Conservation (phyloP, 1,140 invertebrate species). For the Megathymus violae region DNA sequence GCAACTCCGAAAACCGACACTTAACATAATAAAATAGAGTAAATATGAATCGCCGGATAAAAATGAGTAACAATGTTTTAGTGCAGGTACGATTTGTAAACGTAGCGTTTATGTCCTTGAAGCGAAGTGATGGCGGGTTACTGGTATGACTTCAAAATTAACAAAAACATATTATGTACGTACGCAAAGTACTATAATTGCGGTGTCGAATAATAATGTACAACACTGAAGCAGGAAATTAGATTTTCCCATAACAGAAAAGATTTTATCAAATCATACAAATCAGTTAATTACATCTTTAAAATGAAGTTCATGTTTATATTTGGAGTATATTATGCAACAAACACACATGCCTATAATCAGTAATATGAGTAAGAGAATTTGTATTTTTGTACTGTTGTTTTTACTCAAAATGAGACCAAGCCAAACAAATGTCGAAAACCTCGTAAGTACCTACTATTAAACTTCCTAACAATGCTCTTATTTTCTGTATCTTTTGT, state of each 20-base stretch:
- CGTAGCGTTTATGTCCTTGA: no score
- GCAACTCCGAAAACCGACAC: no score
- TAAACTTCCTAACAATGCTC: slow-evolving; percentile 16
- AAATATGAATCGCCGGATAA: no score
- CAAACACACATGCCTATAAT: neutral
- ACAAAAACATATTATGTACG: no score
- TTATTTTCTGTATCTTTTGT: slow-evolving; percentile 29
- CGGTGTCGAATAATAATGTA: slow-evolving; percentile 1
- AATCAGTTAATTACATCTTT: slow-evolving; percentile 10
- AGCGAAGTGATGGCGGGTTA: no score
- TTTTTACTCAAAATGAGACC: slow-evolving; percentile 5
- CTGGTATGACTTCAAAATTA: no score
- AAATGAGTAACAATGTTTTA: no score
- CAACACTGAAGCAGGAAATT: slow-evolving; percentile 15
- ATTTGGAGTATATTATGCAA: neutral
- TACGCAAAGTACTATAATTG: neutral
- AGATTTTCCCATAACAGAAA: slow-evolving; percentile 8
- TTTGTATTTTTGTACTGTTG: slow-evolving; percentile 6
- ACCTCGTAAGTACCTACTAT: slow-evolving; percentile 36
- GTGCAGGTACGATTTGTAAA: no score
- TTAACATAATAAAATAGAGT: no score
- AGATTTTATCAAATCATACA: slow-evolving; percentile 9
- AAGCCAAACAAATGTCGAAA: slow-evolving; percentile 24
- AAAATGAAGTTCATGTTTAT: slow-evolving; percentile 1
- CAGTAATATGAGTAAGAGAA: slow-evolving; percentile 3